phyloP scores from a whole-genome alignment of 2,888 invertebrate genomes.

The Parelbella ahira region DNA sequence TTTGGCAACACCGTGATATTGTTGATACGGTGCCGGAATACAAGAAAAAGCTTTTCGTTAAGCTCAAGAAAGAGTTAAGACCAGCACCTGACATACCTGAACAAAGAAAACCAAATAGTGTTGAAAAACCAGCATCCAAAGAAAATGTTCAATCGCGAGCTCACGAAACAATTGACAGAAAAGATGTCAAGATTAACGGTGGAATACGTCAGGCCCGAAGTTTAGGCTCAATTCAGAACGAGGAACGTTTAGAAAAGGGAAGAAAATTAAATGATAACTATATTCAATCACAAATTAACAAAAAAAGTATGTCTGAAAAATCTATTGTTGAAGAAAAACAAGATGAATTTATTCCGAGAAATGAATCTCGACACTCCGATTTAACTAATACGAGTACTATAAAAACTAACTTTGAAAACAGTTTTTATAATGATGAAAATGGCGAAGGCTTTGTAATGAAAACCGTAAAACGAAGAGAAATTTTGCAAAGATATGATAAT shows the following conservation, averaged over 20 bases:
- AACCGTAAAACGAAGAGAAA: conserved; percentile 87
- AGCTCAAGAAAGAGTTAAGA: conserved; percentile 66
- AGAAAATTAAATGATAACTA: conserved; percentile 50
- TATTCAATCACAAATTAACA: conserved; percentile 58
- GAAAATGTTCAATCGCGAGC: conserved; percentile 51
- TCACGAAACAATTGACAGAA: conserved; percentile 73
- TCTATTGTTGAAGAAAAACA: conserved; percentile 66
- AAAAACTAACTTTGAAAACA: conserved; percentile 82
- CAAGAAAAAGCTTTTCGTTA: conserved; percentile 70
- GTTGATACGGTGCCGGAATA: conserved; percentile 85
- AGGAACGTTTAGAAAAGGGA: conserved; percentile 55
- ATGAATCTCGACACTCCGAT: conserved; percentile 72
- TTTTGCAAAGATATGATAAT: conserved; percentile 85
- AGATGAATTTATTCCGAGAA: conserved; percentile 62
- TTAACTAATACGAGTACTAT: conserved; percentile 75
- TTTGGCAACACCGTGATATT: conserved; percentile 92
- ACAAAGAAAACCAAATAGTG: conserved; percentile 43
- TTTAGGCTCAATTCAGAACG: conserved; percentile 69
- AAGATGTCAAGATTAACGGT: conserved; percentile 61
- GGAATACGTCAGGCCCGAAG: conserved; percentile 74
- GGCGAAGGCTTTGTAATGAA: conserved; percentile 85
- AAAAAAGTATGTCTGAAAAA: conserved; percentile 70
- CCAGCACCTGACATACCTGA: conserved; percentile 67
- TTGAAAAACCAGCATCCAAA: conserved; percentile 46
- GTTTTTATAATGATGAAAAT: conserved; percentile 83